A percentile compares a stretch with the other conserved stretches of the same genome.
These are phyloP conservation scores for Phlogophora meticulosa DNA, from an alignment of 2,888 invertebrate genomes.

Conservation along the genomic window DNA sequence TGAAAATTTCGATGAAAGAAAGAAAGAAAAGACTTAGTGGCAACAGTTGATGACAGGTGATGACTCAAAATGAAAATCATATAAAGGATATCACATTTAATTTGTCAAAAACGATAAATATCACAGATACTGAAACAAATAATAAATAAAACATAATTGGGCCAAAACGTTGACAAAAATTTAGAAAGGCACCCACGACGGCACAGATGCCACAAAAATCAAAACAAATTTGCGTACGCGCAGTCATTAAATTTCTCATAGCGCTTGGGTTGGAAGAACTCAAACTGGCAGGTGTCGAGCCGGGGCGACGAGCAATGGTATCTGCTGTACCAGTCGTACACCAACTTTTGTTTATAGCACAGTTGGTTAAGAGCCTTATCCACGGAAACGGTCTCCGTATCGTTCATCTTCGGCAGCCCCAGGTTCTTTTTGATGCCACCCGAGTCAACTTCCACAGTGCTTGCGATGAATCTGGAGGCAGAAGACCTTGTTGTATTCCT, in stretches of 20 bases:
- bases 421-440: conserved; percentile 86
- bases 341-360: conserved; percentile 68
- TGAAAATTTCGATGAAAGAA: too few relatives aligned
- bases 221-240: conserved; percentile 78
- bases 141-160: not conserved
- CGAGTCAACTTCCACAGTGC: conserved; percentile 84
- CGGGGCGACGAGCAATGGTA: conserved; percentile 73
- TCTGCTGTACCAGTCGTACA: conserved; percentile 79
- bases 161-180: conserved; percentile 25
- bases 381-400: conserved; percentile 79
- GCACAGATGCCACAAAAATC: conserved; percentile 43
- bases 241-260: conserved; percentile 78
- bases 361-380: conserved; percentile 83
- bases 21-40: too few relatives aligned
- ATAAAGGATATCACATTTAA: conserved; percentile 31
- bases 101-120: conserved; percentile 15
- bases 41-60: too few relatives aligned
- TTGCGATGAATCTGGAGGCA: conserved; percentile 85
- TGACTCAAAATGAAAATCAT: conserved; percentile 19
- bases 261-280: conserved; percentile 75
- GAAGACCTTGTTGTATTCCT: conserved; percentile 71
- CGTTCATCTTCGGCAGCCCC: conserved; percentile 87
- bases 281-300: conserved; percentile 72
- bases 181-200: conserved; percentile 44
- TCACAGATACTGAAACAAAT: conserved; percentile 10